Conservation (phyloP, 2,888 invertebrate genomes). For the Eurytoma californica region DNA sequence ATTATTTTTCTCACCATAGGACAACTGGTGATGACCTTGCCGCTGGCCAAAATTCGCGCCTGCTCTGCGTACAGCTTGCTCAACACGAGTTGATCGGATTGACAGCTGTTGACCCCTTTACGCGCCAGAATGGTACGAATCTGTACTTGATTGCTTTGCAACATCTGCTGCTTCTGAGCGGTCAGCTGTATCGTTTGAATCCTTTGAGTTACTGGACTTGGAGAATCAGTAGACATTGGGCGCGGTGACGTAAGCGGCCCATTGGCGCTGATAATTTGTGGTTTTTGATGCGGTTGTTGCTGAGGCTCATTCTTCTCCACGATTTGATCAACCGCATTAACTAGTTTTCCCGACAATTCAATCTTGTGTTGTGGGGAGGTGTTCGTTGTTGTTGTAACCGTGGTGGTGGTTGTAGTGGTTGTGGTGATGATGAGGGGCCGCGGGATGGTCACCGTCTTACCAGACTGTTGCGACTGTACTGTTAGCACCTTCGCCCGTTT, state of each 20-base stretch:
- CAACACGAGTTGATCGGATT: constrained; percentile 78
- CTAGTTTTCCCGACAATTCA: constrained; percentile 64
- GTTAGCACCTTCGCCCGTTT: constrained; percentile 63
- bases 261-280: constrained; percentile 59
- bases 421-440: constrained; percentile 42
- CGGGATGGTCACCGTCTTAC: constrained; percentile 64
- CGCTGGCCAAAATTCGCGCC: constrained; percentile 83
- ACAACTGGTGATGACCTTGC: constrained; percentile 78
- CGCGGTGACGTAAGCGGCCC: constrained; percentile 64
- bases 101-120: constrained; percentile 73
- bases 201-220: constrained; percentile 76
- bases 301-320: constrained; percentile 69
- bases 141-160: constrained; percentile 76
- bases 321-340: constrained; percentile 64
- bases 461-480: constrained; percentile 55
- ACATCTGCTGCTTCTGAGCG: constrained; percentile 83
- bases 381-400: constrained; percentile 57
- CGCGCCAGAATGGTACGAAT: constrained; percentile 80
- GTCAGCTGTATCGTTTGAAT: constrained; percentile 86
- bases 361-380: constrained; percentile 59
- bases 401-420: constrained; percentile 38
- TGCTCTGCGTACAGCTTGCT: constrained; percentile 82
- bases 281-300: not conserved
- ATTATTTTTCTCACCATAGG: constrained; percentile 64
- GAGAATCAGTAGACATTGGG: constrained; percentile 63